These are phyloP conservation scores for Poecilia velifera DNA, from an alignment of 2,797 vertebrate species.

Conservation along the genomic window DNA sequence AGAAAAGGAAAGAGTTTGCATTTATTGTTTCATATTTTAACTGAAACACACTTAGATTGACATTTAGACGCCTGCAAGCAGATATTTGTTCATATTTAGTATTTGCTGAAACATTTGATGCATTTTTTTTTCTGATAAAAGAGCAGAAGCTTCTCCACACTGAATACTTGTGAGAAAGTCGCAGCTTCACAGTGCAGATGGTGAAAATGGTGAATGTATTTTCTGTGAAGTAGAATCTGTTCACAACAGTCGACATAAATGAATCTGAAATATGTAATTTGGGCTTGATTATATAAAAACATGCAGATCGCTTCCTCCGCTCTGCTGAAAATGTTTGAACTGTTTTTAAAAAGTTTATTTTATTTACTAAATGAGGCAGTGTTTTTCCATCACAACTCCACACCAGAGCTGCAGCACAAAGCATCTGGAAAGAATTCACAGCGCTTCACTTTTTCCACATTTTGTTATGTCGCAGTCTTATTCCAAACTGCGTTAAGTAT, in stretches of 20 bases:
- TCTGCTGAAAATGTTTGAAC: neutral
- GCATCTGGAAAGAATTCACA: no score
- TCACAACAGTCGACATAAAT: neutral
- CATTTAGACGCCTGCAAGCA: neutral
- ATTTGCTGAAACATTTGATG: neutral
- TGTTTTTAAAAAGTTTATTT: neutral
- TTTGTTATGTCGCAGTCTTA: neutral
- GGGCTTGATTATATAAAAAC: neutral
- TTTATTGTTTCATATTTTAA: no score
- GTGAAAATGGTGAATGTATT: neutral
- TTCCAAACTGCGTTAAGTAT: neutral
- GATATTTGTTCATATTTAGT: neutral
- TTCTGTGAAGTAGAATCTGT: neutral
- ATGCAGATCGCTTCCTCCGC: neutral
- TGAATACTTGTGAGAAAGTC: neutral
- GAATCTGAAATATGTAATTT: neutral
- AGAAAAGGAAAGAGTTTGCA: neutral
- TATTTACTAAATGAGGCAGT: neutral
- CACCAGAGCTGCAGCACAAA: neutral
- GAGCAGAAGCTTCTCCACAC: neutral
- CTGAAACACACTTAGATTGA: neutral
- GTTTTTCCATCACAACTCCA: neutral
- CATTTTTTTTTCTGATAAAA: neutral
- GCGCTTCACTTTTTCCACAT: neutral
- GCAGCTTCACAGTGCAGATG: constrained; percentile 11